Conservation (phyloP, 2,797 vertebrate species). For the Trachurus trachurus region DNA sequence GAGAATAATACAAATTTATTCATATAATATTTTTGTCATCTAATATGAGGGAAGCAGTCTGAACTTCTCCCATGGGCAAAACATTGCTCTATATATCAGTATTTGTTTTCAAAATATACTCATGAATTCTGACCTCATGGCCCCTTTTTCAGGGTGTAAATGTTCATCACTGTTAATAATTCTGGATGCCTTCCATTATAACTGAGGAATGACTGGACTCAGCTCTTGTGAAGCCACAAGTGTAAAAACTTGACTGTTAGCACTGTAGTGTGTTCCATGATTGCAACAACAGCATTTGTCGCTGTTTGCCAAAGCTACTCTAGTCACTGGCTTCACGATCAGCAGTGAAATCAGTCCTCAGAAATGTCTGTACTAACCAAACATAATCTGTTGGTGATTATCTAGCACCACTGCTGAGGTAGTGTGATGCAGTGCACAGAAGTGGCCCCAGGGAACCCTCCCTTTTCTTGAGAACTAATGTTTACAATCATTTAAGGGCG, state of each 20-base stretch:
- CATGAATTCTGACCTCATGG: constrained; percentile 20
- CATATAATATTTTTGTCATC: constrained; percentile 2
- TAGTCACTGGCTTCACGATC: constrained; percentile 18
- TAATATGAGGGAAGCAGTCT: constrained; percentile 26
- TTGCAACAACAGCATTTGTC: constrained; percentile 35
- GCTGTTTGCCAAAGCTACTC: constrained; percentile 39
- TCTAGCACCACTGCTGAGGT: constrained; percentile 69
- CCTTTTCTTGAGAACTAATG: constrained; percentile 81
- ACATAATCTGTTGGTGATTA: constrained; percentile 80
- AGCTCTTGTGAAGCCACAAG: constrained; percentile 47
- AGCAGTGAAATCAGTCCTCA: constrained; percentile 67
- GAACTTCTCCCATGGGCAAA: not conserved
- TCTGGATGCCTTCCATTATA: constrained; percentile 33
- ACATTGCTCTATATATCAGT: constrained; percentile 4
- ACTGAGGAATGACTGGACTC: constrained; percentile 52
- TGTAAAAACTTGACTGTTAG: constrained; percentile 23
- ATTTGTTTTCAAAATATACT: constrained; percentile 28
- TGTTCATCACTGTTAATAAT: constrained; percentile 41
- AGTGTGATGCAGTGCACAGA: constrained; percentile 71
- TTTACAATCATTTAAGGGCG: constrained; percentile 85
- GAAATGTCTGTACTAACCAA: constrained; percentile 75
- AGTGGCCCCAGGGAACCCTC: constrained; percentile 72
- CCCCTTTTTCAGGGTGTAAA: constrained; percentile 25
- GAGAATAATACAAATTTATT: not conserved
- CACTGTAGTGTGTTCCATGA: constrained; percentile 2